Conservation (phyloP, 1,140 invertebrate genomes). For the Chironomus tepperi region DNA sequence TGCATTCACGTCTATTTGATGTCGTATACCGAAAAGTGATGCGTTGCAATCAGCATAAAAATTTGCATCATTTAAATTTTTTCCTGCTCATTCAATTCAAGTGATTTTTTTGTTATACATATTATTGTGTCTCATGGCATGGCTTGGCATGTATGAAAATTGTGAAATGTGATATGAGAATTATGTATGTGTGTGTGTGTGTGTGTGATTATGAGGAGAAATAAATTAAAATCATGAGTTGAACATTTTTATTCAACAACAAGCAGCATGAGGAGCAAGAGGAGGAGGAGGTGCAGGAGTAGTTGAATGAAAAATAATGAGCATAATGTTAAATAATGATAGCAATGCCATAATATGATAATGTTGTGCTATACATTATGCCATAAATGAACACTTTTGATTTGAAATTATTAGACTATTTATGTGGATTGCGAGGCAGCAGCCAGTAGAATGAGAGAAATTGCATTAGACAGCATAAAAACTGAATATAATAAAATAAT, state of each 20-base stretch:
- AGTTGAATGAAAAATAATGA: background rate
- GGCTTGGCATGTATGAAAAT: no score
- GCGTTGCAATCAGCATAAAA: slow-evolving; percentile 11
- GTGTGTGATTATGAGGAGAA: background rate
- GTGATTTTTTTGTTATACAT: no score
- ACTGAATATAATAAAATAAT: no score
- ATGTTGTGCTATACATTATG: background rate
- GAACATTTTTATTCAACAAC: background rate
- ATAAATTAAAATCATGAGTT: slow-evolving; percentile 10
- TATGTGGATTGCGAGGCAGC: background rate
- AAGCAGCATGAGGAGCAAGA: background rate
- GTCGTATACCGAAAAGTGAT: background rate
- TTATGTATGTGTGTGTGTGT: no score
- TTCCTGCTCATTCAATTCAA: background rate
- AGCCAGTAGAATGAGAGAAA: background rate
- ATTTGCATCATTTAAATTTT: background rate
- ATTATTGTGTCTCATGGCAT: no score
- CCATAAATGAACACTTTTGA: slow-evolving; percentile 2
- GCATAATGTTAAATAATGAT: background rate
- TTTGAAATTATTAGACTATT: background rate
- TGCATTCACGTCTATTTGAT: background rate
- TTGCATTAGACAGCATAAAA: background rate
- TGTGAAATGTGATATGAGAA: no score
- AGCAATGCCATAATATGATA: slow-evolving; percentile 13
- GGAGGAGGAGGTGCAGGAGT: background rate